phyloP scores from a whole-genome alignment of 2,113 vertebrate species.

The Corydoras maculifer region DNA sequence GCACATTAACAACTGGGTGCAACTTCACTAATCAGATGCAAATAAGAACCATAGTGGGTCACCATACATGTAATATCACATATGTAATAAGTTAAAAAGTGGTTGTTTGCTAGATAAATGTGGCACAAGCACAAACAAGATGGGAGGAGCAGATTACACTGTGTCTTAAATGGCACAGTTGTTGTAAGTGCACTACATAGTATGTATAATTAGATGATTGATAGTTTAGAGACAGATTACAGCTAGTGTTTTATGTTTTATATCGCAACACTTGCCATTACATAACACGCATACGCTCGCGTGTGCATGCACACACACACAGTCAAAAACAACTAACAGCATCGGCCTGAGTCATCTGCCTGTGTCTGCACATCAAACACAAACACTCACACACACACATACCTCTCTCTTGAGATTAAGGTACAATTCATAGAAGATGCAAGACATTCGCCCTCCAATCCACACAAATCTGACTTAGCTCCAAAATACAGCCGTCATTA shows the following conservation, averaged over 20 bases:
- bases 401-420: no score
- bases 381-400: neutral
- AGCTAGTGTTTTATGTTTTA: constrained; percentile 29
- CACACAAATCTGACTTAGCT: no score
- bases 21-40: neutral
- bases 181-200: neutral
- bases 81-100: no score
- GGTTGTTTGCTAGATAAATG: no score
- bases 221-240: constrained; percentile 19
- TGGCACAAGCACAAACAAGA: neutral
- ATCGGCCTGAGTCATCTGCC: constrained; percentile 40
- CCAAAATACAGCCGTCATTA: no score
- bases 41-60: no score
- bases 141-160: no score
- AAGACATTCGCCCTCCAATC: no score
- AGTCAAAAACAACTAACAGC: constrained; percentile 57
- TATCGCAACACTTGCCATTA: neutral
- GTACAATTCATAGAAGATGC: no score
- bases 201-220: neutral
- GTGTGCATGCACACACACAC: constrained; percentile 22
- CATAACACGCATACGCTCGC: neutral
- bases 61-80: no score
- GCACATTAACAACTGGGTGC: neutral
- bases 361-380: constrained; percentile 7
- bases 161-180: neutral